These are phyloP conservation scores for Siniperca knerii DNA, from an alignment of 2,113 vertebrate genomes.

Conservation along the genomic window DNA sequence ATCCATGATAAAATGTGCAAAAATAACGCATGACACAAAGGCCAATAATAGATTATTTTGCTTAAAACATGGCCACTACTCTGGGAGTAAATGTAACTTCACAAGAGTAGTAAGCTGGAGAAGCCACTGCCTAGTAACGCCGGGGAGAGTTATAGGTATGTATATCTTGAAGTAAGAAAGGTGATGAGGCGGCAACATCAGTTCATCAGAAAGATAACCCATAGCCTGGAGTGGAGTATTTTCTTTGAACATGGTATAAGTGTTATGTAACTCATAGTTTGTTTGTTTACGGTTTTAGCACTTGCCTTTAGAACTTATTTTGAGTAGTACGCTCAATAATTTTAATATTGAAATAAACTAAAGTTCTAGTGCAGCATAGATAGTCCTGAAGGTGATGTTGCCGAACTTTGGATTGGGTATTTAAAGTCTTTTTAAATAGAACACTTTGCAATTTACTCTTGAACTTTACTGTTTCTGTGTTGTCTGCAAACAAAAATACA, in stretches of 20 bases:
- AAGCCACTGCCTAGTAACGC: not conserved
- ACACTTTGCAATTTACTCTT: not conserved
- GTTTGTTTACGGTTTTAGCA: not conserved
- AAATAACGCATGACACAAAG: not conserved
- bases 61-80: not conserved
- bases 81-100: not conserved
- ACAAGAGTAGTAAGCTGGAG: not conserved
- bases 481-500: constrained; percentile 28
- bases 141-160: not conserved
- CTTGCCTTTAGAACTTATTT: not conserved
- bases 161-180: not conserved
- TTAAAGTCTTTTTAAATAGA: not conserved
- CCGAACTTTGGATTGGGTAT: not conserved
- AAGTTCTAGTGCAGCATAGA: not conserved
- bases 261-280: not conserved
- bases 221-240: not conserved
- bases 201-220: not conserved
- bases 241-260: not conserved
- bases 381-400: not conserved
- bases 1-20: not conserved
- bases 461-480: constrained; percentile 1
- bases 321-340: not conserved
- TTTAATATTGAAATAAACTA: not conserved
- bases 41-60: not conserved
- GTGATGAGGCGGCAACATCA: not conserved